Evolutionary conservation across 2,888 invertebrate genomes (phyloP).

Genomic region (Hypselothyrea guttata): DNA sequence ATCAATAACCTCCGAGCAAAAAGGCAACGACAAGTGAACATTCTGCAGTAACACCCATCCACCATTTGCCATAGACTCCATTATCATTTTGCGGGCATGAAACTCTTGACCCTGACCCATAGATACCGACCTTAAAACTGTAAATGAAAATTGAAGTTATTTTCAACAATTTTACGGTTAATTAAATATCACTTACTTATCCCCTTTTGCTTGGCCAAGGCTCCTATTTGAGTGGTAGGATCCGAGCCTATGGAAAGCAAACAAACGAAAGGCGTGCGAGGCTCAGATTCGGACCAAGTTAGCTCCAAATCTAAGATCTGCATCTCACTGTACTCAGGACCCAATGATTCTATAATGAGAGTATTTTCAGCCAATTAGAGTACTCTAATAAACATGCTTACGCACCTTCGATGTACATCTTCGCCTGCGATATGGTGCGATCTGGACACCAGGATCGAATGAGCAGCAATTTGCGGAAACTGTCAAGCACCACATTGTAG

Average conservation of each 20-base stretch:
- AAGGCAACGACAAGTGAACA: constrained; percentile 96
- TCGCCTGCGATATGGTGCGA: constrained; percentile 95
- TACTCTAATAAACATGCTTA: background rate
- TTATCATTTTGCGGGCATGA: constrained; percentile 91
- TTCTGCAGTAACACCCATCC: constrained; percentile 98
- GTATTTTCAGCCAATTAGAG: too few species aligned
- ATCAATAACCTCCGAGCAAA: constrained; percentile 96
- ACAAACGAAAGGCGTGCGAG: constrained; percentile 93
- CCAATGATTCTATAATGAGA: constrained; percentile 87
- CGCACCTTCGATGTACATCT: constrained; percentile 92
- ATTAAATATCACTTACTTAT: constrained; percentile 91
- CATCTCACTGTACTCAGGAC: constrained; percentile 94
- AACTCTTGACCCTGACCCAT: constrained; percentile 98
- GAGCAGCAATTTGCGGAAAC: constrained; percentile 92
- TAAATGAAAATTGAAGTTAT: background rate
- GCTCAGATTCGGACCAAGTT: constrained; percentile 95
- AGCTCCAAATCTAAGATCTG: constrained; percentile 94
- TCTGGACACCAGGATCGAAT: constrained; percentile 98
- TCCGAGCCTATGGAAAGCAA: constrained; percentile 97
- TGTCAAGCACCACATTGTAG: constrained; percentile 92
- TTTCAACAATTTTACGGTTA: background rate
- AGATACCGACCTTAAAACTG: constrained; percentile 92
- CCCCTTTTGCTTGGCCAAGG: constrained; percentile 92
- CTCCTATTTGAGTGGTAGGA: constrained; percentile 96
- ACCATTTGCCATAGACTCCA: constrained; percentile 90